Base-by-base conservation (phyloP, 2,113 vertebrate species). In the Aleadryas rufinucha region DNA sequence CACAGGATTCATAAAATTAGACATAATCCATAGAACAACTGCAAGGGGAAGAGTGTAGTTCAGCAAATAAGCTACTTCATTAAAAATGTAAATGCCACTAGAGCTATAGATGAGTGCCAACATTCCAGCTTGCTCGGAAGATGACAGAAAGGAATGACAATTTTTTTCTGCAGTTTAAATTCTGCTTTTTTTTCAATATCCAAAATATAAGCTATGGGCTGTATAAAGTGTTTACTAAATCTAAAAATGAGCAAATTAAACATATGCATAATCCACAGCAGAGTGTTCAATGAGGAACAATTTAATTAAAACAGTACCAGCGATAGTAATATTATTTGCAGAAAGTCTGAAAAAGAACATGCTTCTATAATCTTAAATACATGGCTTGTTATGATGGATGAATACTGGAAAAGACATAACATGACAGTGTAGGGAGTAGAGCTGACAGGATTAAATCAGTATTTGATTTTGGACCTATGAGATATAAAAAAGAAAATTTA, bases 21-120 rank as follows among this genome's bases (percentile, higher is more conserved):
- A 21, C 41, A 27, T 81, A 96, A 95, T 93, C 68, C 56, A 39
- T 18, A 19, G 66, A 83, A 56, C 27, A 57, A 90, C 47, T 84
- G 31, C 3, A 7, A 74, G 26, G 47, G 30, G 49, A 78, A 84
- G 72, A 9, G 24, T 54, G 52, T 80, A 74, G 50, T 85, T 93
- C 44, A 87, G 56, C 56, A 96, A 94, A 90, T 93, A 94, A 95
- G 52, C 83, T 92, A n/a, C 77, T 94, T 93, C 79, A 90, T 95
- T 96, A 94, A 94, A 91, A 88, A 96, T 95, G 83, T 75, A 95
- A 96, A 96, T 95, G 15, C 61, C 41, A 50, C 35, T 83, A 57
- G 13, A 87, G 18, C 37, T 90, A 35, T 47, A 86, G 76, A 81
- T 14, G 37, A 56, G 24, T 87, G 83, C 57, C 92, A 93, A 9